Evolutionary conservation across 2,113 vertebrate genomes (phyloP).

Genomic region (Amphiprion ocellaris): DNA sequence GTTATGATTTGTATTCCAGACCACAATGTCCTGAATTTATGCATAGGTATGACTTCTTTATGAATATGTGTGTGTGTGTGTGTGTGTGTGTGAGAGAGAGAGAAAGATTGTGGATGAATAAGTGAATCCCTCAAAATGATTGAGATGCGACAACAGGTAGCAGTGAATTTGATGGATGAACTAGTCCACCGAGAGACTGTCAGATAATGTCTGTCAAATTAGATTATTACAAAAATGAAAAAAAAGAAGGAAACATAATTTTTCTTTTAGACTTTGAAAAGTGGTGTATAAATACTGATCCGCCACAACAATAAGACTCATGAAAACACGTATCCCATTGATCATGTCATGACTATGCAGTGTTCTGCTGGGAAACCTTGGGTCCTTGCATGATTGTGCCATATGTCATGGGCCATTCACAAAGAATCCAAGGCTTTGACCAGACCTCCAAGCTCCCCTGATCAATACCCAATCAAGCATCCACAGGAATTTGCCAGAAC

Average conservation of each 20-base stretch:
- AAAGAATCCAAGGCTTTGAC: too few relatives aligned
- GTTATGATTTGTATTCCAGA: constrained; percentile 72
- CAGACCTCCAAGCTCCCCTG: too few relatives aligned
- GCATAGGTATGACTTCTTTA: constrained; percentile 63
- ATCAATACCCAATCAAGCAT: too few relatives aligned
- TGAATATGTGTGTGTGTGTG: constrained; percentile 34
- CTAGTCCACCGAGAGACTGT: constrained; percentile 39
- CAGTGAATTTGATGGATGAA: constrained; percentile 55
- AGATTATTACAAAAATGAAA: constrained; percentile 21
- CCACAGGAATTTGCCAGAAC: too few relatives aligned
- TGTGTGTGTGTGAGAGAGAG: constrained; percentile 22
- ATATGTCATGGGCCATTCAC: too few relatives aligned
- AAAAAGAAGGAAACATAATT: neutral
- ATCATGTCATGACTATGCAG: too few relatives aligned
- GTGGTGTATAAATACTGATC: neutral
- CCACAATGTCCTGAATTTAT: constrained; percentile 50
- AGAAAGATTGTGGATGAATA: constrained; percentile 6
- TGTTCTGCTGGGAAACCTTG: too few relatives aligned
- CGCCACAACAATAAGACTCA: too few relatives aligned
- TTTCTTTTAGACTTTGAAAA: constrained; percentile 9
- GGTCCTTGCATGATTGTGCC: too few relatives aligned
- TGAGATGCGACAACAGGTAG: constrained; percentile 40
- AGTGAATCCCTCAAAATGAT: constrained; percentile 61
- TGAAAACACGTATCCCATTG: too few relatives aligned
- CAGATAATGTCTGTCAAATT: constrained; percentile 47